Evolutionary conservation across 2,797 vertebrate genomes (phyloP).

Genomic region (Streptopelia turtur): DNA sequence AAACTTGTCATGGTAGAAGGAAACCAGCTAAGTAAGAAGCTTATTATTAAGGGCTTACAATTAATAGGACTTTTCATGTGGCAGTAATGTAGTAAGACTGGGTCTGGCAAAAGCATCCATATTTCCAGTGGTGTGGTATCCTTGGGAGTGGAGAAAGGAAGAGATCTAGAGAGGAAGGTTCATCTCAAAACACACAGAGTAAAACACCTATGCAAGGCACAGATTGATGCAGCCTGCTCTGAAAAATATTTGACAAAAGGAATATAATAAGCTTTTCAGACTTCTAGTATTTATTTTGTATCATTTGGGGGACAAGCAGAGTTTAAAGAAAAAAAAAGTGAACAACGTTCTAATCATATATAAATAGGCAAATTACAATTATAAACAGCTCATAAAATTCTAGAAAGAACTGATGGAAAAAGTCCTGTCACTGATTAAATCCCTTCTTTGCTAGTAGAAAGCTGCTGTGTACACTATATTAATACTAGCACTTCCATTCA

Average conservation of each 20-base stretch:
- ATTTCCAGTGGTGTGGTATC: not conserved
- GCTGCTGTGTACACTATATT: not conserved
- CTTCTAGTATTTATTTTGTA: not conserved
- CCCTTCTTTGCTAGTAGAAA: not conserved
- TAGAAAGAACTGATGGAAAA: not conserved
- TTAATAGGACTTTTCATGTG: not conserved
- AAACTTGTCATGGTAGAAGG: not conserved
- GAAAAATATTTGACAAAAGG: conserved; percentile 21
- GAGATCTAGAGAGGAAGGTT: not conserved
- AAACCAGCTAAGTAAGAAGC: not conserved
- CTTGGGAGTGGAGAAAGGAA: not conserved
- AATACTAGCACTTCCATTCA: not conserved
- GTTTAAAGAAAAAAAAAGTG: not conserved
- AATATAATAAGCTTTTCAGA: not conserved
- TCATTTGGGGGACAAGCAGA: not conserved
- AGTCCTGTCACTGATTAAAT: not conserved
- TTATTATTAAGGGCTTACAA: not conserved
- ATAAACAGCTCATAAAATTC: not conserved
- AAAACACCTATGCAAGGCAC: not conserved
- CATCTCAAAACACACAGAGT: not conserved
- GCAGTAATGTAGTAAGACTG: not conserved
- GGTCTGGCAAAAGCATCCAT: not conserved
- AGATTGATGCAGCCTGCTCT: not conserved
- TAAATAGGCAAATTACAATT: not conserved
- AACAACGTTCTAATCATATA: not conserved